These are phyloP conservation scores for Aphrophora alni DNA, from an alignment of 2,888 invertebrate species.

Conservation along the genomic window DNA sequence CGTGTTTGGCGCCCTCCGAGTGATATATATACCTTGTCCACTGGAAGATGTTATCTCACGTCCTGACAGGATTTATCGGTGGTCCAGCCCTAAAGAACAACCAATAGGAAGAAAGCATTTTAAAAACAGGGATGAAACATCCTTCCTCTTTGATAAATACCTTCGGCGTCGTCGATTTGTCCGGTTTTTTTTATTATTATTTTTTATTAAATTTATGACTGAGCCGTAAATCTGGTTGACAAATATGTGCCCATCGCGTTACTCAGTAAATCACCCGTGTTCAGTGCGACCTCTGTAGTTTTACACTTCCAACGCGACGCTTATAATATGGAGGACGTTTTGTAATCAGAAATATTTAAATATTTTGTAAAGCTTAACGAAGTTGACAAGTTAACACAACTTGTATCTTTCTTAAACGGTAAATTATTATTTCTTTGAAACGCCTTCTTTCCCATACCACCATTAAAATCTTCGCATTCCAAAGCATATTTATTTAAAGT, in stretches of 20 bases:
- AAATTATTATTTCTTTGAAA: neutral
- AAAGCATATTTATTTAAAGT: too few species aligned
- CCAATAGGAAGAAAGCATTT: neutral
- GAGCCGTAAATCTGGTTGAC: neutral
- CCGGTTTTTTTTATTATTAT: neutral
- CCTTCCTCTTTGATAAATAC: neutral
- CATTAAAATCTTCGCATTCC: too few species aligned
- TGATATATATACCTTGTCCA: neutral
- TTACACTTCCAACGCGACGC: neutral
- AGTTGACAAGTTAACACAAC: neutral
- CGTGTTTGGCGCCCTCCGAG: conserved; percentile 31
- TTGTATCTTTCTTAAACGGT: neutral
- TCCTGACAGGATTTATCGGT: conserved; percentile 33
- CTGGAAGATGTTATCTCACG: conserved; percentile 25
- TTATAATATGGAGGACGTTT: neutral
- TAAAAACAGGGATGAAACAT: neutral
- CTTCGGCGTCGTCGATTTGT: neutral
- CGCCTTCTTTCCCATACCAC: too few species aligned
- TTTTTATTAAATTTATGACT: neutral
- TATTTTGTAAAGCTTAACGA: neutral
- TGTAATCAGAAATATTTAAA: neutral
- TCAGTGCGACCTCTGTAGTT: neutral
- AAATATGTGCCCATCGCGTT: neutral
- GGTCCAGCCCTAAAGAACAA: conserved; percentile 14
- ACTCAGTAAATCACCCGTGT: neutral